Base-by-base conservation (phyloP, 2,797 vertebrate genomes). In the Molossus molossus region DNA sequence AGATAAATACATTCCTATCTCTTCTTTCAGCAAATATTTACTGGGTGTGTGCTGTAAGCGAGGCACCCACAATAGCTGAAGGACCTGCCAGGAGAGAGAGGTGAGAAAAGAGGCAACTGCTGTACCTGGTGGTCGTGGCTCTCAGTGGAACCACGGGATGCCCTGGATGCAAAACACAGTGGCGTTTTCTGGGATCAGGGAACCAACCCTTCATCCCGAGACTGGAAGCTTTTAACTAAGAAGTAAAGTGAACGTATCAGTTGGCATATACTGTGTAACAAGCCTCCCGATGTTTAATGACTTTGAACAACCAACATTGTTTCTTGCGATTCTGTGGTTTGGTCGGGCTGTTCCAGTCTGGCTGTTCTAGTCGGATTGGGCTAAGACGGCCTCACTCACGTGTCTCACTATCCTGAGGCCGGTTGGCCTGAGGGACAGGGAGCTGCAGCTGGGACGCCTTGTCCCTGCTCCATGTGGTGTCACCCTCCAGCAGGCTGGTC, bases 11-110 rank as follows among this genome's bases (percentile, higher is more conserved):
- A 2, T 75, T 62, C 50, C 69, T 77, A 27, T 80, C 1, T 91
- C 57, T 94, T 88, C 55, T 67, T 94, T 79, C 9, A 73, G 80
- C 73, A 94, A 81, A 23, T 69, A 23, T 29, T 79, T 50, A 21
- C 33, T 40, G 48, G 21, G 7, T 27, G 1, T 48, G 13, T 33
- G 6, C n/a, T 5, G 1, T 40, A 76, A 12, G 40, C 3, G n/a
- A 58, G 60, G 6, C 21, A 60, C 45, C 55, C n/a, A 18, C 5
- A 58, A 20, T 0, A 37, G 15, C 9, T 37, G 9, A 87, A 67
- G 72, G 20, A 62, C 3, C 45, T 73, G 88, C 75, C 33, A 6
- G 6, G 33, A 60, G 5, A 33, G 23, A 23, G 21, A 65, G 67
- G 55, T 48, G 62, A 90, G 65, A 53, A 87, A 53, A 84, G 1